Conservation (phyloP, 2,888 invertebrate genomes). For the Cremastinae sp. region DNA sequence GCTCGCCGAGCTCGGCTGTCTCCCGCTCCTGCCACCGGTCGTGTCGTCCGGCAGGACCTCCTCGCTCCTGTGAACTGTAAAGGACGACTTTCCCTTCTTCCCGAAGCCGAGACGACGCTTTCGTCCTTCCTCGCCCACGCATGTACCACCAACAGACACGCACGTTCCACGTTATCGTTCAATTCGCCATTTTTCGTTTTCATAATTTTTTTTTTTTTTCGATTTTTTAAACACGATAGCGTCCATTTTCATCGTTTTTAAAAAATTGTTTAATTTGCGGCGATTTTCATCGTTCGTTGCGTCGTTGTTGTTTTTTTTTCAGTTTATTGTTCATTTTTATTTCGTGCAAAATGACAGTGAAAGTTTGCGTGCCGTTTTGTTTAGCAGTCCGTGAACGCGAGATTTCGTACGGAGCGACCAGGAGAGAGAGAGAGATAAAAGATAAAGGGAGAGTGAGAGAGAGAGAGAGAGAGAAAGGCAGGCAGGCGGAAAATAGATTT, state of each 20-base stretch:
- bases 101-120: slow-evolving; percentile 97
- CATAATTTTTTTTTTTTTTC: slow-evolving; percentile 44
- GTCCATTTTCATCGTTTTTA: slow-evolving; percentile 20
- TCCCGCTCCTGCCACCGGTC: slow-evolving; percentile 80
- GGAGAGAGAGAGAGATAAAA: slow-evolving; percentile 17
- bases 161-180: slow-evolving; percentile 75
- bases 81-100: slow-evolving; percentile 96
- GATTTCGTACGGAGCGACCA: not conserved
- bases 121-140: slow-evolving; percentile 87
- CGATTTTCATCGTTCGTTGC: slow-evolving; percentile 16
- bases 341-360: slow-evolving; percentile 40
- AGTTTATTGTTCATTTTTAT: slow-evolving; percentile 35
- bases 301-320: slow-evolving; percentile 11
- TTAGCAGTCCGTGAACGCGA: slow-evolving; percentile 43
- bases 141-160: slow-evolving; percentile 79
- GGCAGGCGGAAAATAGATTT: slow-evolving; percentile 45
- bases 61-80: slow-evolving; percentile 99
- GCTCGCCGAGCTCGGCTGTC: slow-evolving; percentile 94
- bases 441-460: slow-evolving; percentile 28
- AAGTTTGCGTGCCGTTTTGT: slow-evolving; percentile 40
- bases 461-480: slow-evolving; percentile 34
- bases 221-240: slow-evolving; percentile 13
- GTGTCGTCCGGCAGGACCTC: slow-evolving; percentile 95
- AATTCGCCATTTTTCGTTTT: slow-evolving; percentile 55
- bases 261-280: slow-evolving; percentile 48